phyloP scores from a whole-genome alignment of 2,113 vertebrate species.

The Ctenodactylus gundi region DNA sequence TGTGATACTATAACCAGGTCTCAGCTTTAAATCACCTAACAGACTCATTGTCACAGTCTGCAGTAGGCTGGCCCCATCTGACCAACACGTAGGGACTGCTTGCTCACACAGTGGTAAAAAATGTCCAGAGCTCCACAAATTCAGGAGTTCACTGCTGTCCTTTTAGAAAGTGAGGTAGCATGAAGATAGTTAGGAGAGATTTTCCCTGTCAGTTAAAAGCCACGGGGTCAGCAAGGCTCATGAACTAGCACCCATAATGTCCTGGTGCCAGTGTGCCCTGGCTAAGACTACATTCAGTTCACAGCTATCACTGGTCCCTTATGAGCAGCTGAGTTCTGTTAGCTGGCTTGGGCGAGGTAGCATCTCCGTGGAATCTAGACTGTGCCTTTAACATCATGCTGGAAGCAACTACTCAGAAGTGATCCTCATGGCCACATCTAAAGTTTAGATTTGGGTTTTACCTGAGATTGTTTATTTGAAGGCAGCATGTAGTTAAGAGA shows the following conservation, averaged over 20 bases:
- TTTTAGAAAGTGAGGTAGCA: not conserved
- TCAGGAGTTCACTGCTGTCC: not conserved
- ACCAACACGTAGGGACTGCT: not conserved
- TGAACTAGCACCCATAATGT: not conserved
- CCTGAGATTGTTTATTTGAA: not conserved
- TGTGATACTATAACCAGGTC: not conserved
- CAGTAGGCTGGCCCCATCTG: too few relatives aligned
- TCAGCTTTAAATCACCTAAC: not conserved
- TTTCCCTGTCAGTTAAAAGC: not conserved
- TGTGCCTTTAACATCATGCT: not conserved
- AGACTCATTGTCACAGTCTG: rapidly evolving
- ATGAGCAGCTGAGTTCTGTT: not conserved
- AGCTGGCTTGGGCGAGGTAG: not conserved
- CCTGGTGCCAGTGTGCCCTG: rapidly evolving
- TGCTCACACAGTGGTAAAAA: rapidly evolving
- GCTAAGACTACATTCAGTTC: not conserved
- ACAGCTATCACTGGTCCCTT: not conserved
- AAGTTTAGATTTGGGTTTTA: not conserved
- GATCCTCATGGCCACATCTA: not conserved
- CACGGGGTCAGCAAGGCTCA: not conserved
- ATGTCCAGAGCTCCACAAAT: not conserved
- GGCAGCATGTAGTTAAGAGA: not conserved
- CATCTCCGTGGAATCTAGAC: not conserved
- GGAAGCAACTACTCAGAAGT: not conserved
- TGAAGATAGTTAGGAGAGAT: not conserved